A percentile compares a stretch with the other conserved stretches of the same genome.
phyloP scores from a whole-genome alignment of 2,113 vertebrate genomes.

The Cochlearius cochlearius region DNA sequence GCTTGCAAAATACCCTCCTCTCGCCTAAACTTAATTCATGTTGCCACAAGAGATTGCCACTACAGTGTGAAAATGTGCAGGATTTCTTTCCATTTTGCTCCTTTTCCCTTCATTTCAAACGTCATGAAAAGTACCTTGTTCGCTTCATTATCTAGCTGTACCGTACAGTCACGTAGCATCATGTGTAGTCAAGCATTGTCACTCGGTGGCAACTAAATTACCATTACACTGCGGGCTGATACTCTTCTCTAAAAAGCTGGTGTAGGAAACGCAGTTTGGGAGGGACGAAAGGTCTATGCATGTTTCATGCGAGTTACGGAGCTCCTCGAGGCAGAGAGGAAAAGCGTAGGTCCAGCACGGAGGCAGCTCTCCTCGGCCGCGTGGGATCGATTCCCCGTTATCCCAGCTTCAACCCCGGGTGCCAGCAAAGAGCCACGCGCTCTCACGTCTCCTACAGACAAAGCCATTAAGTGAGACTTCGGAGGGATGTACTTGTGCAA shows the following conservation, averaged over 20 bases:
- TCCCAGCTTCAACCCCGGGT: neutral
- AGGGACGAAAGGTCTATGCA: neutral
- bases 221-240: neutral
- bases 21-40: neutral
- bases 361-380: neutral
- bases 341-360: neutral
- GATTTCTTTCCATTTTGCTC: neutral
- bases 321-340: neutral
- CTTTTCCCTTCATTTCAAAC: neutral
- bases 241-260: neutral
- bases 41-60: constrained; percentile 17
- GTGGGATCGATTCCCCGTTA: rapidly evolving
- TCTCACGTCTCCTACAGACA: neutral
- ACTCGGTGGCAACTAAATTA: neutral
- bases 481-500: neutral
- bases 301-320: rapidly evolving
- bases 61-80: neutral
- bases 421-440: rapidly evolving
- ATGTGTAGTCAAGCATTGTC: neutral
- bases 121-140: neutral
- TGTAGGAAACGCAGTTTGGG: neutral
- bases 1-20: constrained; percentile 18
- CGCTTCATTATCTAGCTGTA: neutral
- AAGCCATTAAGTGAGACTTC: neutral
- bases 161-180: neutral